A percentile compares a stretch with the other conserved stretches of the same genome.
Conservation (phyloP, 2,888 invertebrate genomes). For the Xestia rhomboidea region DNA sequence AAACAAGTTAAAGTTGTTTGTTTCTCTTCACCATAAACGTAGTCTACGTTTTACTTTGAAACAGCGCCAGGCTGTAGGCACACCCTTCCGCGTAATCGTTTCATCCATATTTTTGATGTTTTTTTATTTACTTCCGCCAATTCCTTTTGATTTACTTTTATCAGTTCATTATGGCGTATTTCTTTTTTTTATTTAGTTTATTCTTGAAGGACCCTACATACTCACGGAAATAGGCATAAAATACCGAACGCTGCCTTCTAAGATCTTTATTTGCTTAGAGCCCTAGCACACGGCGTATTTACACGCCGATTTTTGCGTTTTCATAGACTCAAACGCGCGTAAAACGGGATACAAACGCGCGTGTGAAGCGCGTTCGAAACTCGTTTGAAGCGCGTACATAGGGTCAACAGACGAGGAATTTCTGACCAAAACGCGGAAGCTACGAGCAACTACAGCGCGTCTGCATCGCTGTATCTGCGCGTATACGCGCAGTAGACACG, state of each 20-base stretch:
- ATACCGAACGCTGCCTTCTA: not conserved
- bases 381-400: too few species aligned
- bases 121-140: not conserved
- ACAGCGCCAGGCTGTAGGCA: not conserved
- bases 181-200: too few species aligned
- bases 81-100: not conserved
- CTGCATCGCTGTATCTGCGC: too few species aligned
- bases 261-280: not conserved
- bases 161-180: not conserved
- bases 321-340: too few species aligned
- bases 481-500: too few species aligned
- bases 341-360: too few species aligned
- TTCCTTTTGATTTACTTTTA: not conserved
- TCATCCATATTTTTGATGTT: not conserved
- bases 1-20: not conserved
- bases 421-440: too few species aligned
- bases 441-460: too few species aligned
- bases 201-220: not conserved
- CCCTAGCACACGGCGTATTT: too few species aligned
- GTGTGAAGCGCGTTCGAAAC: too few species aligned
- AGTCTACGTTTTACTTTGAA: not conserved
- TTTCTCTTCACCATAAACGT: not conserved
- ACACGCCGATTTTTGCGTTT: too few species aligned
- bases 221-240: not conserved
- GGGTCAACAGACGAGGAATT: too few species aligned